Percentiles rank a stretch among this genome's conserved stretches.
Evolutionary conservation across 2,113 vertebrate genomes (phyloP).

Genomic region (Pampusana beccarii): DNA sequence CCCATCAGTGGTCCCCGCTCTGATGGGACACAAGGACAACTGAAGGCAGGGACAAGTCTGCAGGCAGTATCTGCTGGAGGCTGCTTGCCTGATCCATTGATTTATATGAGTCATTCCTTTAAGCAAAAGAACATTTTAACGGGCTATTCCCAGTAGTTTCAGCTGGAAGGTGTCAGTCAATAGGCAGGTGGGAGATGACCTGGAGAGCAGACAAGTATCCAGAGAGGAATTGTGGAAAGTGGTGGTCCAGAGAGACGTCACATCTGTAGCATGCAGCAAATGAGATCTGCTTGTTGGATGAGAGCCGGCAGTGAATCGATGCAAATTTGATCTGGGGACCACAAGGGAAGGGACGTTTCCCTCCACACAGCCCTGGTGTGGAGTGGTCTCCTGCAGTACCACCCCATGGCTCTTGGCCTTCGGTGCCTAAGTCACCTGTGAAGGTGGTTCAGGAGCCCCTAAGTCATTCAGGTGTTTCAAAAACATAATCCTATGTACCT

Average conservation of each 20-base stretch:
- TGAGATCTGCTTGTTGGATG: not conserved
- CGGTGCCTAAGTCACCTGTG: not conserved
- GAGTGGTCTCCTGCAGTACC: not conserved
- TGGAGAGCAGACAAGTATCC: not conserved
- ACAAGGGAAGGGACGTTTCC: not conserved
- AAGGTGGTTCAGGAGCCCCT: not conserved
- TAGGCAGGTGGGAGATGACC: not conserved
- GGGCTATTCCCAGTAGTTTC: not conserved
- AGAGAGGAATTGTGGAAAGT: not conserved
- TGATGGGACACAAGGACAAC: not conserved
- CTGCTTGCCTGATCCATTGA: not conserved
- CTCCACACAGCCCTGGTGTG: not conserved
- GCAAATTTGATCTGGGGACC: not conserved
- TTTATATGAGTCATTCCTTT: not conserved
- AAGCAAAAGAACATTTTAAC: not conserved
- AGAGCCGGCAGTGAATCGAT: not conserved
- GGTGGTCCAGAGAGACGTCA: not conserved
- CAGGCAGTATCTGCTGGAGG: not conserved
- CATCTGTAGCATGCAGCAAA: not conserved
- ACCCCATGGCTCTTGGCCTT: not conserved
- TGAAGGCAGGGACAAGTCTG: not conserved
- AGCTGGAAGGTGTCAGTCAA: not conserved
- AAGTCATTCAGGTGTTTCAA: not conserved
- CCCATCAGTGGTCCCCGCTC: rapidly evolving
- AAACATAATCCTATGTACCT: not conserved